Evolutionary conservation across 1,140 invertebrate species (phyloP), one percentile per base, ranked within the genome.

Genomic region (Phymastichus coffea): DNA sequence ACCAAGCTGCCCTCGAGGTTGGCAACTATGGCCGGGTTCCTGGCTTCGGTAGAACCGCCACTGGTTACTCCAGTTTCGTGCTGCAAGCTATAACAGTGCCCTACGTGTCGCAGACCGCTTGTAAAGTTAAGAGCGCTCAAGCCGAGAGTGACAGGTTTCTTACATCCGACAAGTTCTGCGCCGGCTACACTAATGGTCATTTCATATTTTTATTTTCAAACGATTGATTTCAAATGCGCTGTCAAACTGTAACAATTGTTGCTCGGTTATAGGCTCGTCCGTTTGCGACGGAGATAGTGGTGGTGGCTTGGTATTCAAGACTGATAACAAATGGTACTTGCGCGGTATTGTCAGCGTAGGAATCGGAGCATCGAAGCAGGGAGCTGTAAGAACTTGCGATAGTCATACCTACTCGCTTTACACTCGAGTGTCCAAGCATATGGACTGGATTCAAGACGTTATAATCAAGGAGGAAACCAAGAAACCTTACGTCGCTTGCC

Each of bases 211-310:
- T 28, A 22, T 15, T 33, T 4, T n/a, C n/a, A n/a, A n/a, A n/a
- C n/a, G n/a, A n/a, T n/a, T n/a, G n/a, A n/a, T n/a, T n/a, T n/a
- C n/a, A n/a, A n/a, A n/a, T n/a, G n/a, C n/a, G n/a, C n/a, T n/a
- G n/a, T n/a, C n/a, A n/a, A n/a, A n/a, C n/a, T n/a, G n/a, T n/a
- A n/a, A n/a, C n/a, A n/a, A n/a, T n/a, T n/a, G n/a, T n/a, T n/a
- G n/a, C n/a, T n/a, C n/a, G n/a, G n/a, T 71, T 73, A 22, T 37
- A 80, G 78, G 78, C 30, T 67, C 77, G 3, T 68, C 78, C 0
- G 75, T 78, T 15, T 80, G 78, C 46, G 67, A 79, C 37, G 78
- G 78, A 28, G 78, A 80, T 30, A 80, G 78, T 57, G 78, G 78
- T 1, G 76, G 78, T 28, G 78, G 78, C 56, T 66, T 80, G 3